A percentile compares a stretch with the other conserved stretches of the same genome.
Conservation (phyloP, 37 sponge, comb jelly and placozoan species). For the Tethya wilhelma region DNA sequence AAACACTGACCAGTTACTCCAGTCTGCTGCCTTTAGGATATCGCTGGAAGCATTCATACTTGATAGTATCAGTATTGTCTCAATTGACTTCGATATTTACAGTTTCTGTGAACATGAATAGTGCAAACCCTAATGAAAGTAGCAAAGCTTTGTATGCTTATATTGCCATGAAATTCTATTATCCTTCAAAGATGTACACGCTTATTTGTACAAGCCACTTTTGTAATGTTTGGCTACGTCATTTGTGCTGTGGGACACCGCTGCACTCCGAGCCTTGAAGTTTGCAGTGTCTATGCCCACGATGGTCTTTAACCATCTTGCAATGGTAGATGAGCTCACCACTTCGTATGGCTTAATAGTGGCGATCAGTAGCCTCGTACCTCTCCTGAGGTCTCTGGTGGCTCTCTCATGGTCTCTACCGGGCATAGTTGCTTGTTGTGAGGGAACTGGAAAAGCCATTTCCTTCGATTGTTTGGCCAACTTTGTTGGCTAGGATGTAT, state of each 20-base stretch:
- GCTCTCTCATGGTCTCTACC: not conserved
- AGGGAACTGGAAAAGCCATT: conserved; percentile 25
- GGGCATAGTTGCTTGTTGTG: conserved; percentile 36
- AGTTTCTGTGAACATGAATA: too few species aligned
- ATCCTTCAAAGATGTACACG: too few species aligned
- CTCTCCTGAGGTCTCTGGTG: not conserved
- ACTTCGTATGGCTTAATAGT: conserved; percentile 23
- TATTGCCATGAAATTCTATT: too few species aligned
- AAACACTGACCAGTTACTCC: conserved; percentile 42
- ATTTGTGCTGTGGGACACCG: conserved; percentile 1
- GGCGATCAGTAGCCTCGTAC: conserved; percentile 11
- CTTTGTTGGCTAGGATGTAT: conserved; percentile 5
- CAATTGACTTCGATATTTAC: too few species aligned
- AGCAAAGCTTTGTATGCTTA: too few species aligned
- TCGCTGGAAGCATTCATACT: conserved; percentile 31
- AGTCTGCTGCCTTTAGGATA: conserved; percentile 53
- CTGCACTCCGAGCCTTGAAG: not conserved
- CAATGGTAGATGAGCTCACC: conserved; percentile 31
- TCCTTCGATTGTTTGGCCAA: conserved; percentile 36
- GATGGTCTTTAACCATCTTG: conserved; percentile 41
- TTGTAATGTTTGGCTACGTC: too few species aligned
- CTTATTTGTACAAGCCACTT: too few species aligned
- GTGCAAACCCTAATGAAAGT: too few species aligned
- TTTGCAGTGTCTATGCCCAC: conserved; percentile 29
- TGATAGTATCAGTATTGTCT: too few species aligned